These are phyloP conservation scores for Oplegnathus fasciatus DNA, from an alignment of 2,113 vertebrate species.

Conservation along the genomic window DNA sequence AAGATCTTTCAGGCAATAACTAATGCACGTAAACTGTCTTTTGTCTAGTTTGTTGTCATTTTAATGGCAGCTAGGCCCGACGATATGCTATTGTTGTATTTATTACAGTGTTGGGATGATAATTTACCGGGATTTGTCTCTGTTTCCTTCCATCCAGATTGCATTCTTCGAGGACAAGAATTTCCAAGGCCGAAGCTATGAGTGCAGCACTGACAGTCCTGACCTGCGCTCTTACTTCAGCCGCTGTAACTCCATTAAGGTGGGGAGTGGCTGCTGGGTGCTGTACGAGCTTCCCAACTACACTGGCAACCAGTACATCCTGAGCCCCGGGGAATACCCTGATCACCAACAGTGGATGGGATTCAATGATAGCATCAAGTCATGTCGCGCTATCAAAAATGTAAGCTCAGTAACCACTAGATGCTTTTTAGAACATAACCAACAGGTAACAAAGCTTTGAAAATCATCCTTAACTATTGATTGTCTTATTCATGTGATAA, in stretches of 20 bases:
- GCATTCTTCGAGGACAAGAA: constrained; percentile 79
- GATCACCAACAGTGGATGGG: constrained; percentile 80
- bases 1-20: background rate
- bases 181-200: constrained; percentile 77
- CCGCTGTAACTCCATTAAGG: constrained; percentile 80
- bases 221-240: constrained; percentile 79
- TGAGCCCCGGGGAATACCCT: constrained; percentile 79
- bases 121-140: constrained; percentile 12
- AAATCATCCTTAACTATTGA: background rate
- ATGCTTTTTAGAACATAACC: background rate
- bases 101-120: background rate
- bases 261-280: constrained; percentile 81
- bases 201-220: constrained; percentile 73
- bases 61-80: background rate
- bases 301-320: constrained; percentile 76
- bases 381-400: constrained; percentile 78
- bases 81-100: background rate
- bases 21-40: background rate
- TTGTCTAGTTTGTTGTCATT: background rate
- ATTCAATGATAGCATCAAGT: constrained; percentile 76
- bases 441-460: background rate
- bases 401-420: constrained; percentile 42
- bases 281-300: constrained; percentile 79
- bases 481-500: background rate
- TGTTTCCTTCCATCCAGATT: constrained; percentile 61